phyloP scores from a whole-genome alignment of 2,888 invertebrate species.

The Eupithecia dodoneata region DNA sequence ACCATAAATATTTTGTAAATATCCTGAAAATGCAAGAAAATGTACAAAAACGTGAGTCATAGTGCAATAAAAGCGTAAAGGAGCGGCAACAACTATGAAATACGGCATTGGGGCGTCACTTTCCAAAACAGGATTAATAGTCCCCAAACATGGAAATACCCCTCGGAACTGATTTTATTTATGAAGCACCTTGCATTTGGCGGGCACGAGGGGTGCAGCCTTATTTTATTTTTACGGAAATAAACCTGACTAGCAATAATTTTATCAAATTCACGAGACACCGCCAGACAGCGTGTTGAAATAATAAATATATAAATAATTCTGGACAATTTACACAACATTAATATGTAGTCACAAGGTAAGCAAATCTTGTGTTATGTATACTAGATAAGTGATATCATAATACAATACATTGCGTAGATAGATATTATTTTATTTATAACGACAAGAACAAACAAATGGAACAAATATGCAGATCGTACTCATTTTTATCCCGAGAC shows the following conservation, averaged over 20 bases:
- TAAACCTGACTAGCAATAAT: not conserved
- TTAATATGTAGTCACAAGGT: too few species aligned
- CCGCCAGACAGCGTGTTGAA: not conserved
- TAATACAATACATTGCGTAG: too few species aligned
- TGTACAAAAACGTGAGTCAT: constrained; percentile 42
- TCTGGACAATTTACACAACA: too few species aligned
- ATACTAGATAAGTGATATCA: too few species aligned
- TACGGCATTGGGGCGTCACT: constrained; percentile 53
- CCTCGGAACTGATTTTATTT: constrained; percentile 59
- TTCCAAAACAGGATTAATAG: constrained; percentile 65
- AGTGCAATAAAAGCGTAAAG: constrained; percentile 47
- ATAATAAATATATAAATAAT: not conserved
- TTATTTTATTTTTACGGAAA: constrained; percentile 18
- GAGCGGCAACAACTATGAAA: constrained; percentile 57
- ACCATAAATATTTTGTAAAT: not conserved
- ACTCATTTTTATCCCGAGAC: too few species aligned
- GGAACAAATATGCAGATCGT: too few species aligned
- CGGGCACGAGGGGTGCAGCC: constrained; percentile 36
- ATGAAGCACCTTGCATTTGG: constrained; percentile 54
- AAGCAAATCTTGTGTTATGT: too few species aligned
- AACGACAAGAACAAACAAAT: too few species aligned
- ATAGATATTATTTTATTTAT: too few species aligned
- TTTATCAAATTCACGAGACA: not conserved
- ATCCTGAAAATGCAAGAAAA: constrained; percentile 12
- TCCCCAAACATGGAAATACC: constrained; percentile 60